A percentile compares a stretch with the other conserved stretches of the same genome.
Conservation (phyloP, 2,113 vertebrate genomes). For the Polyodon spathula region DNA sequence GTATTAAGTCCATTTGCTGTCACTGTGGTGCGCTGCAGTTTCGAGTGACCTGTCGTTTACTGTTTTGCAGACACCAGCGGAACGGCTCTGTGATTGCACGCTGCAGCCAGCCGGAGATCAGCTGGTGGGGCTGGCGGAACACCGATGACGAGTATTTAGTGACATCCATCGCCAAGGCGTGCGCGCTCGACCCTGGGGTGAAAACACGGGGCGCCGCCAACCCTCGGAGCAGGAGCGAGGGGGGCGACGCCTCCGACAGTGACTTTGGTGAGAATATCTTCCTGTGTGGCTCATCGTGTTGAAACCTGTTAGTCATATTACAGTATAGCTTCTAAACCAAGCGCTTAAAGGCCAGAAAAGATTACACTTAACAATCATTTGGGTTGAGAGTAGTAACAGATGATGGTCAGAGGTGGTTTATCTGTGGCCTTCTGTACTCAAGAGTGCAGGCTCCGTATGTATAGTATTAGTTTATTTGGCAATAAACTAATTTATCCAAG, state of each 20-base stretch:
- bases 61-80: constrained; percentile 66
- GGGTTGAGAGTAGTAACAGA: too few relatives aligned
- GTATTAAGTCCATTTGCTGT: too few relatives aligned
- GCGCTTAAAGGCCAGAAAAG: too few relatives aligned
- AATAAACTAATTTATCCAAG: too few relatives aligned
- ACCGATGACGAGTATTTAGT: constrained; percentile 93
- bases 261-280: constrained; percentile 75
- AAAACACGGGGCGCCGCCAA: constrained; percentile 28
- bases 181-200: constrained; percentile 71
- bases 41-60: background rate
- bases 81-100: constrained; percentile 88
- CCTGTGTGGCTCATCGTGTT: background rate
- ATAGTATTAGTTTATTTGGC: too few relatives aligned
- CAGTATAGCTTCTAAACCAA: too few relatives aligned
- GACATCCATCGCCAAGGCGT: constrained; percentile 91
- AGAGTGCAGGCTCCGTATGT: too few relatives aligned
- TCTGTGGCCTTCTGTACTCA: too few relatives aligned
- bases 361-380: too few relatives aligned
- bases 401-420: too few relatives aligned
- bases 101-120: constrained; percentile 97
- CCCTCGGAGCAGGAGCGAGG: constrained; percentile 52
- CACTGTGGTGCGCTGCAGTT: too few relatives aligned
- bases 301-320: rapidly evolving
- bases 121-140: constrained; percentile 99
- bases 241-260: constrained; percentile 70